A percentile compares a stretch with the other conserved stretches of the same genome.
Evolutionary conservation across 1,140 invertebrate species (phyloP).

Genomic region (Patella vulgata): DNA sequence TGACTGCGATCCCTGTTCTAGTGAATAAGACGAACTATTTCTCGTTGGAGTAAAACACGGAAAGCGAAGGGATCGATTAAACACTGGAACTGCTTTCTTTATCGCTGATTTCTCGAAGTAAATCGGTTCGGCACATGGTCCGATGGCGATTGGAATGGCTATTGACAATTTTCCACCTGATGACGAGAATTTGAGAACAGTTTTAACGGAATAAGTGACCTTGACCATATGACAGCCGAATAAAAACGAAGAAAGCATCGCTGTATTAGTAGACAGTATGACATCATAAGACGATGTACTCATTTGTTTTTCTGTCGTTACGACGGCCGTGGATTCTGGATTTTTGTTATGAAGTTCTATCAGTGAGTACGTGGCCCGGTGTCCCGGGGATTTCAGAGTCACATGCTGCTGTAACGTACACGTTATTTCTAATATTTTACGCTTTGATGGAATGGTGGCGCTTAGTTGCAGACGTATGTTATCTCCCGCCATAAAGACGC

Average conservation of each 20-base stretch:
- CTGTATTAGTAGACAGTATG: conserved; percentile 38
- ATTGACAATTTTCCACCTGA: conserved; percentile 47
- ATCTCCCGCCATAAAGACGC: conserved; percentile 53
- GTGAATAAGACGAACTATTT: background rate
- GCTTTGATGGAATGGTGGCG: conserved; percentile 23
- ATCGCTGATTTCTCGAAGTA: conserved; percentile 33
- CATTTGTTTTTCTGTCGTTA: conserved; percentile 22
- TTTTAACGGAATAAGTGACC: conserved; percentile 42
- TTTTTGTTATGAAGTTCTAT: conserved; percentile 32
- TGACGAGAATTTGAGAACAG: conserved; percentile 43
- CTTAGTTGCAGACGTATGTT: conserved; percentile 48
- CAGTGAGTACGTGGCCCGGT: conserved; percentile 30
- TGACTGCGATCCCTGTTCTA: conserved; percentile 12
- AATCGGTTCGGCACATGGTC: conserved; percentile 42
- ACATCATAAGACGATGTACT: conserved; percentile 37
- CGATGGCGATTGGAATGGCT: conserved; percentile 50
- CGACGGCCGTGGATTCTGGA: conserved; percentile 24
- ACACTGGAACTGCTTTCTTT: conserved; percentile 46
- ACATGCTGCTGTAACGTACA: conserved; percentile 44
- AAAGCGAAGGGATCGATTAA: conserved; percentile 50
- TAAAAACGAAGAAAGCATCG: conserved; percentile 47
- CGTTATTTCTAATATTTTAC: conserved; percentile 40
- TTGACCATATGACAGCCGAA: conserved; percentile 39
- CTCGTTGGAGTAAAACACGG: conserved; percentile 43
- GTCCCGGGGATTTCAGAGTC: conserved; percentile 23